Conservation (phyloP, 1,140 invertebrate species). For the Stenopsyche tienmushanensis region DNA sequence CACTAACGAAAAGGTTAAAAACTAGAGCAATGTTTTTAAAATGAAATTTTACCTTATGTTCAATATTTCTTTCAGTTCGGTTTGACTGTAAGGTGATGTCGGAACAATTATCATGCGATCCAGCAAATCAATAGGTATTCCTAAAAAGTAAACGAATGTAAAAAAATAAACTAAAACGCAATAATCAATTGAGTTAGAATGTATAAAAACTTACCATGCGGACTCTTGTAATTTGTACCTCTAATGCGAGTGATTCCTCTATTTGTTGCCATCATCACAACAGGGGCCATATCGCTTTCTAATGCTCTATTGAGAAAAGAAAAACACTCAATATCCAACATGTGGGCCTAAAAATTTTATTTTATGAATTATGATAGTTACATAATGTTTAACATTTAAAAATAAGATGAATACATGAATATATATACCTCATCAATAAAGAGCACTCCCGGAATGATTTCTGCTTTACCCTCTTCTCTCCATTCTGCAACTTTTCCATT, state of each 20-base stretch:
- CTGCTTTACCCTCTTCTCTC: conserved; percentile 98
- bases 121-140: conserved; percentile 91
- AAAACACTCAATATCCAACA: conserved; percentile 99
- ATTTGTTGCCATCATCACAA: conserved; percentile 99
- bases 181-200: too few relatives aligned
- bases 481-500: conserved; percentile 98
- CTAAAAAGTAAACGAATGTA: conserved; percentile 26
- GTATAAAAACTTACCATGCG: conserved; percentile 69
- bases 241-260: conserved; percentile 94
- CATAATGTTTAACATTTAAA: too few relatives aligned
- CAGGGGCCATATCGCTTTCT: conserved; percentile 95
- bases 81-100: conserved; percentile 85
- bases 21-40: too few relatives aligned
- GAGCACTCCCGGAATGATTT: conserved; percentile 94
- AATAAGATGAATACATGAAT: too few relatives aligned
- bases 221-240: conserved; percentile 90
- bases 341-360: conserved; percentile 87
- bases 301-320: conserved; percentile 95
- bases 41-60: conserved; percentile 69
- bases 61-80: conserved; percentile 89
- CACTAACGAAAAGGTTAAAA: too few relatives aligned
- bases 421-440: conserved; percentile 82
- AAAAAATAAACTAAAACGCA: too few relatives aligned
- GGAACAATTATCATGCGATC: conserved; percentile 95
- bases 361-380: conserved; percentile 24